phyloP scores from a whole-genome alignment of 2,888 invertebrate genomes.

The Drosophila conformis region DNA sequence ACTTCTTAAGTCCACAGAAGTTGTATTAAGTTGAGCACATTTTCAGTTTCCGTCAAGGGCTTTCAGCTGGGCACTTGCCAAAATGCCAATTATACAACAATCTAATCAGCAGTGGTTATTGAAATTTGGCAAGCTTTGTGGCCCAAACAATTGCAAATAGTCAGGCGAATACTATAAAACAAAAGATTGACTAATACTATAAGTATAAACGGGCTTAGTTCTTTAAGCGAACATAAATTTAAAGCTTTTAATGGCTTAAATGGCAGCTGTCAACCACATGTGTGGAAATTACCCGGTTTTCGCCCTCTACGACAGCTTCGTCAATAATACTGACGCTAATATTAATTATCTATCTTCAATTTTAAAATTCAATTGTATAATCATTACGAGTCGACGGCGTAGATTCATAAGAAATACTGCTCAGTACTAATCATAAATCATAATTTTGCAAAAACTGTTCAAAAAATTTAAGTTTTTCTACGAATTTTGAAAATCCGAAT shows the following conservation, averaged over 20 bases:
- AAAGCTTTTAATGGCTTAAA: no score
- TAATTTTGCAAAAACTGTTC: no score
- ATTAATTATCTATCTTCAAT: neutral
- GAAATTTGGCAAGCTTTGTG: constrained; percentile 32
- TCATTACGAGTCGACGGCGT: no score
- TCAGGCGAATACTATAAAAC: neutral
- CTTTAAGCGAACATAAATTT: neutral
- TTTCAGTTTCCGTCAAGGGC: neutral
- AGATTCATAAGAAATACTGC: no score
- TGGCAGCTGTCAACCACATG: neutral
- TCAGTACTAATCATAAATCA: no score
- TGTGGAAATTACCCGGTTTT: no score
- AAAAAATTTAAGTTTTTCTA: no score
- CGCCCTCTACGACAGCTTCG: neutral
- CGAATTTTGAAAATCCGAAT: no score
- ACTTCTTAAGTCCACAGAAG: neutral
- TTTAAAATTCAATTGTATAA: neutral
- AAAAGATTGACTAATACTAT: constrained; percentile 2
- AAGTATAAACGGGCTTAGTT: neutral
- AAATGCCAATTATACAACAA: constrained; percentile 11
- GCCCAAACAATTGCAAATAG: neutral
- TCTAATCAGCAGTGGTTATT: constrained; percentile 18
- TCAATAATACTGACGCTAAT: neutral
- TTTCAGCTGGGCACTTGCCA: constrained; percentile 4
- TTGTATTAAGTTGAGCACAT: neutral